Evolutionary conservation across 2,888 invertebrate genomes (phyloP), one percentile per base, ranked within the genome.

Genomic region (Cylindroiulus punctatus): DNA sequence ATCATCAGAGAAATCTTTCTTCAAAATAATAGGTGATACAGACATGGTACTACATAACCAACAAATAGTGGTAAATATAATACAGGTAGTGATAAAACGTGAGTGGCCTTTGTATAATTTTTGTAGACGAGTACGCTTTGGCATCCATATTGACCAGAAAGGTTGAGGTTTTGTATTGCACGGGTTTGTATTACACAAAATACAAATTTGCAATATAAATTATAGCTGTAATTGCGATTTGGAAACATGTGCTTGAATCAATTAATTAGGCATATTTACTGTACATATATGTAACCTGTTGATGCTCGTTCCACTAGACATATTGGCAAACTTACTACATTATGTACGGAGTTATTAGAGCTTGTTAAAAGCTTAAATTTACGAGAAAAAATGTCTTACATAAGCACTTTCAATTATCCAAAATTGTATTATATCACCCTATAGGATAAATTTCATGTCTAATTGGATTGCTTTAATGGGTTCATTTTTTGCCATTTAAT

Each of bases 401-500:
- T 57, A 57, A n/a, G 57, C 19, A n/a, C n/a, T 57, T 57, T 57
- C 57, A 57, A 57, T 57, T 57, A 57, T n/a, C 57, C 4, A 8
- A 57, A 57, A 57, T 57, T 57, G 57, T n/a, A 57, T 57, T 57
- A 57, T 57, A n/a, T n/a, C 57, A 57, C 57, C 7, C n/a, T n/a
- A 44, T 44, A n/a, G 57, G 57, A 57, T 57, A 57, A 19, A 19
- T 57, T 19, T 19, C 14, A n/a, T 57, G 57, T 19, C 7, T 57
- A 57, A 57, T 57, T 57, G 57, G 57, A 57, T 57, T 57, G n/a
- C 5, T n/a, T n/a, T 57, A 57, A 57, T 57, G 57, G 57, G n/a
- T 57, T n/a, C 57, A 19, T 57, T 57, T 44, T 57, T 57, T n/a
- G 2, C n/a, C n/a, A 19, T 57, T n/a, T n/a, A 57, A n/a, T 57